Evolutionary conservation across 2,113 vertebrate genomes (phyloP).

Genomic region (Sturnira hondurensis): DNA sequence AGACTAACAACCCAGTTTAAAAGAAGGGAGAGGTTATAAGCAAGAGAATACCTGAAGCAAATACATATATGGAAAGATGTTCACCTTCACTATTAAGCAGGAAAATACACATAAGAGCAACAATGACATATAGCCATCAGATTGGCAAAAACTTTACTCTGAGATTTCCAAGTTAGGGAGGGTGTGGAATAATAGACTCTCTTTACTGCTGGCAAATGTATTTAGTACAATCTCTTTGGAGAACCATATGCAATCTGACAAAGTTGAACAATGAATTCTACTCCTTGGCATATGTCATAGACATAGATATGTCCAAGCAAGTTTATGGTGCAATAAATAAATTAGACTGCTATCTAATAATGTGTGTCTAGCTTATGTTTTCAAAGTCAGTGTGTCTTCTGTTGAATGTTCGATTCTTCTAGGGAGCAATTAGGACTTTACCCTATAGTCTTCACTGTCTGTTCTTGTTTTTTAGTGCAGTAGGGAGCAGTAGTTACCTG

Average conservation of each 20-base stretch:
- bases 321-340: neutral
- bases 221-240: neutral
- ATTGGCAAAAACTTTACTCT: neutral
- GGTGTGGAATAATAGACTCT: neutral
- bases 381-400: neutral
- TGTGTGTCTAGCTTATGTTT: neutral
- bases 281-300: neutral
- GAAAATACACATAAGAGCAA: neutral
- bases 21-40: neutral
- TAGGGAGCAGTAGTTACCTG: neutral
- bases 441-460: neutral
- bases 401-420: neutral
- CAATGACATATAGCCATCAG: neutral
- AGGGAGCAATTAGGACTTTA: neutral
- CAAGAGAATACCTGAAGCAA: neutral
- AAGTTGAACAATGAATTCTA: neutral
- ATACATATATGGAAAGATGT: neutral
- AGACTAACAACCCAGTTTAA: neutral
- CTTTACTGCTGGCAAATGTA: neutral
- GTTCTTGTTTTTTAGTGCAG: neutral
- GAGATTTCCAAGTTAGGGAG: neutral
- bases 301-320: neutral
- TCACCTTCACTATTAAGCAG: neutral
- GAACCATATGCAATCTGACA: neutral
- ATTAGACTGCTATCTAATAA: neutral